phyloP scores from a whole-genome alignment of 2,113 vertebrate genomes.

The Phoxinus phoxinus region DNA sequence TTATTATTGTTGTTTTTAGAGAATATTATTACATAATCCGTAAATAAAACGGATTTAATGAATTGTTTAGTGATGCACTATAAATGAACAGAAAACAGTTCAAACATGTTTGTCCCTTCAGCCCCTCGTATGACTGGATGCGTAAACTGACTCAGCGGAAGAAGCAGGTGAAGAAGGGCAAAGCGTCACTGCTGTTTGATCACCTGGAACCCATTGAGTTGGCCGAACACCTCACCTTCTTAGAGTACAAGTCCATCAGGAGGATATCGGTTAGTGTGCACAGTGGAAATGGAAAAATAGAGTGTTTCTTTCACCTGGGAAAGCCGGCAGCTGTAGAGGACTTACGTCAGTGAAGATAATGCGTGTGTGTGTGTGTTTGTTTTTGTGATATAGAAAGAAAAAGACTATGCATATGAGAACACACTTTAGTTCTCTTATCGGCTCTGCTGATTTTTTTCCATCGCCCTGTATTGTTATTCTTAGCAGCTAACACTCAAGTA shows the following conservation, averaged over 20 bases:
- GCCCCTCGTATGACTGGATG: slow-evolving; percentile 99
- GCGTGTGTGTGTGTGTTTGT: slow-evolving; percentile 38
- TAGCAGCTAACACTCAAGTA: background rate
- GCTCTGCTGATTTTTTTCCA: slow-evolving; percentile 15
- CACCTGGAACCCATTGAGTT: slow-evolving; percentile 96
- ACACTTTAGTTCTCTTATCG: slow-evolving; percentile 8
- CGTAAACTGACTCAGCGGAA: slow-evolving; percentile 95
- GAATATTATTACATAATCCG: background rate
- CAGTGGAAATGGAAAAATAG: slow-evolving; percentile 40
- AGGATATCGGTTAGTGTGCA: slow-evolving; percentile 88
- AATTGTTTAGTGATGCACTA: background rate
- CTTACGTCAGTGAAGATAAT: slow-evolving; percentile 45
- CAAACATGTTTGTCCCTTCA: slow-evolving; percentile 67
- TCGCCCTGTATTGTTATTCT: slow-evolving; percentile 15
- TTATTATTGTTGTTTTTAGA: background rate
- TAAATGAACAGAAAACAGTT: background rate
- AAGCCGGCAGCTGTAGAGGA: slow-evolving; percentile 50
- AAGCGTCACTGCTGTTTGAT: slow-evolving; percentile 95
- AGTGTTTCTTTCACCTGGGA: slow-evolving; percentile 47
- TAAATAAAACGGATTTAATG: background rate
- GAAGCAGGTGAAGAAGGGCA: slow-evolving; percentile 92
- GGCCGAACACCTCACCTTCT: slow-evolving; percentile 96
- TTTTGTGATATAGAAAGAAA: slow-evolving; percentile 24
- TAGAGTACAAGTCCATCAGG: slow-evolving; percentile 96
- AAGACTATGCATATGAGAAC: slow-evolving; percentile 8